Conservation (phyloP, 1,140 invertebrate species). For the Ruditapes philippinarum region DNA sequence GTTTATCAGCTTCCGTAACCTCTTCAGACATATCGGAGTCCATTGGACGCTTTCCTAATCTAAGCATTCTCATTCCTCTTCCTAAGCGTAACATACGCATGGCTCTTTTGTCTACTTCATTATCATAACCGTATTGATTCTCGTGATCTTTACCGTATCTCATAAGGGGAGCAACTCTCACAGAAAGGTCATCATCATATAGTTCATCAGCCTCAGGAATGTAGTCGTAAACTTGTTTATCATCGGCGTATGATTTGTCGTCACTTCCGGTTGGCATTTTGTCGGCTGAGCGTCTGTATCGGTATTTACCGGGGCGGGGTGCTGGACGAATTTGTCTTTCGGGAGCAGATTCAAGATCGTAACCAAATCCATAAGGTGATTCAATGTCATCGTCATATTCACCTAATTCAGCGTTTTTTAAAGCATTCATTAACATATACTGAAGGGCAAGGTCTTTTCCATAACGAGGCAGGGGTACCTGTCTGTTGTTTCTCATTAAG, state of each 20-base stretch:
- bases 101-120: slow-evolving; percentile 49
- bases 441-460: slow-evolving; percentile 66
- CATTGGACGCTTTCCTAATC: slow-evolving; percentile 58
- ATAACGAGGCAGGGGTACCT: slow-evolving; percentile 76
- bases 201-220: neutral
- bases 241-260: neutral
- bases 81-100: slow-evolving; percentile 66
- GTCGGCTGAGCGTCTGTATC: slow-evolving; percentile 42
- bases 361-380: slow-evolving; percentile 23
- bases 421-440: slow-evolving; percentile 56
- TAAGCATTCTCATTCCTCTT: slow-evolving; percentile 64
- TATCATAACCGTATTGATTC: neutral
- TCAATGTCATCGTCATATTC: slow-evolving; percentile 42
- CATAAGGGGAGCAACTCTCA: slow-evolving; percentile 39
- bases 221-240: neutral
- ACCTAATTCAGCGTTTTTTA: slow-evolving; percentile 49
- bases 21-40: neutral
- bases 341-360: slow-evolving; percentile 60
- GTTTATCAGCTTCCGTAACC: slow-evolving; percentile 33
- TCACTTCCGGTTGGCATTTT: neutral
- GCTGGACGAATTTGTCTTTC: slow-evolving; percentile 69
- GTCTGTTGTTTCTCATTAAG: slow-evolving; percentile 59
- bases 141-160: slow-evolving; percentile 17
- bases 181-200: neutral
- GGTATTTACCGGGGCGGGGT: slow-evolving; percentile 70